Base-by-base conservation (phyloP, 2,113 vertebrate species). In the Hippocampus guttulatus region DNA sequence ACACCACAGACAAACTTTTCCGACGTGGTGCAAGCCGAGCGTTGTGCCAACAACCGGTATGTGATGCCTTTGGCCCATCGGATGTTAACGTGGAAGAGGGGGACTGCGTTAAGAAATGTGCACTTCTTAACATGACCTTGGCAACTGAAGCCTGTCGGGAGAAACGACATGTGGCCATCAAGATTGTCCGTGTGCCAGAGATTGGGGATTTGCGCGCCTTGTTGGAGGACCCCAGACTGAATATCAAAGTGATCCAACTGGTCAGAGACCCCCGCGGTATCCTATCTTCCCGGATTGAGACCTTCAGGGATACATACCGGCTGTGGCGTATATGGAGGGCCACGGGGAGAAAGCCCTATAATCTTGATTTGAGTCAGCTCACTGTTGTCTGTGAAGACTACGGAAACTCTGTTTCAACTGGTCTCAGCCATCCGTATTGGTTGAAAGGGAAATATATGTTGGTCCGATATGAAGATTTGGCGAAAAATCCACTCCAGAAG, bases 381-480 rank as follows among this genome's bases (percentile, higher is more conserved):
- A 98, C 95, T 10, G 94, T 94, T 0, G 94, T 98, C 77, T 99
- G 97, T 0, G 94, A 98, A 80, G 96, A 98, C 92, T 98, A 97
- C 79, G 91, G 94, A 87, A 95, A 92, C 83, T 98, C 97, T 0
- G 95, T 97, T 71, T 94, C 94, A 58, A 98, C 95, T 0, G 96
- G 95, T 76, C 92, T 98, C 75, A 93, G 81, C 81, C 91, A 94
- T 76, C 97, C 97, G 0, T 74, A 88, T 0, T 99, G 97, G 96
- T 93, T 99, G 55, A 98, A 95, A 84, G 96, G 96, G 81, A 96
- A 95, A 77, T 99, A 99, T 89, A 98, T 99, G 95, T 73, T 98
- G 84, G 94, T 99, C 81, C 93, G 97, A 69, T 99, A 99, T 0
- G 97, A 99, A 92, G 97, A 99, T 88, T 89, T 99, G 88, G 95